These are phyloP conservation scores for Uromys caudimaculatus DNA, from an alignment of 2,797 vertebrate species.

Conservation along the genomic window DNA sequence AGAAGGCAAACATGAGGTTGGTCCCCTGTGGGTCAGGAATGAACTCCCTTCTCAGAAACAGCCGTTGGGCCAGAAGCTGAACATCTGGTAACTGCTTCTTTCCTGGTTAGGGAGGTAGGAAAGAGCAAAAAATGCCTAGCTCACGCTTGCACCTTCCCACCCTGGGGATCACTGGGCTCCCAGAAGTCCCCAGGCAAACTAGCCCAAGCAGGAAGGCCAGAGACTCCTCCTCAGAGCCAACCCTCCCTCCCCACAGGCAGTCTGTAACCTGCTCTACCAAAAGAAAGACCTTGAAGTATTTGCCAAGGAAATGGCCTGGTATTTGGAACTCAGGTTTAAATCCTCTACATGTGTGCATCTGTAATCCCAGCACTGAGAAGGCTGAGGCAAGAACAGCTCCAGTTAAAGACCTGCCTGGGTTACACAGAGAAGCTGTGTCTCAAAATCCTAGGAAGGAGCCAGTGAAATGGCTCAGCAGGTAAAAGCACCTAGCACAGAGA, in stretches of 20 bases:
- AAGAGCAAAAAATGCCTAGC: neutral
- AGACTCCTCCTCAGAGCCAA: neutral
- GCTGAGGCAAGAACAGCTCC: neutral
- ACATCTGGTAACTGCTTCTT: conserved; percentile 92
- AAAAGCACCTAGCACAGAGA: neutral
- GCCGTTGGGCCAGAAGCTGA: conserved; percentile 87
- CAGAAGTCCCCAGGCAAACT: neutral
- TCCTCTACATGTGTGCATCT: neutral
- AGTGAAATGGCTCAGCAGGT: neutral
- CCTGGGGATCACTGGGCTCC: neutral
- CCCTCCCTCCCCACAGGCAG: neutral
- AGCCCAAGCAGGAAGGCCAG: neutral
- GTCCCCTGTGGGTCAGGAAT: conserved; percentile 92
- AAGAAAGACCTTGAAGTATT: conserved; percentile 11
- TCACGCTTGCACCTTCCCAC: neutral
- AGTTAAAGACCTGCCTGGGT: neutral
- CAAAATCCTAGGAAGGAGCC: neutral
- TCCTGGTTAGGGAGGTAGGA: conserved; percentile 85
- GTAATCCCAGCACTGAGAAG: neutral
- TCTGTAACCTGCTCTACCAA: neutral
- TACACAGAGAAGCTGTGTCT: neutral
- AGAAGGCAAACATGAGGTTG: conserved; percentile 98
- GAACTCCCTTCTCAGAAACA: conserved; percentile 92
- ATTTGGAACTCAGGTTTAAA: conserved; percentile 20
- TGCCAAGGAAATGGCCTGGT: neutral